Evolutionary conservation across 1,140 invertebrate genomes (phyloP).

Genomic region (Ericerus pela): DNA sequence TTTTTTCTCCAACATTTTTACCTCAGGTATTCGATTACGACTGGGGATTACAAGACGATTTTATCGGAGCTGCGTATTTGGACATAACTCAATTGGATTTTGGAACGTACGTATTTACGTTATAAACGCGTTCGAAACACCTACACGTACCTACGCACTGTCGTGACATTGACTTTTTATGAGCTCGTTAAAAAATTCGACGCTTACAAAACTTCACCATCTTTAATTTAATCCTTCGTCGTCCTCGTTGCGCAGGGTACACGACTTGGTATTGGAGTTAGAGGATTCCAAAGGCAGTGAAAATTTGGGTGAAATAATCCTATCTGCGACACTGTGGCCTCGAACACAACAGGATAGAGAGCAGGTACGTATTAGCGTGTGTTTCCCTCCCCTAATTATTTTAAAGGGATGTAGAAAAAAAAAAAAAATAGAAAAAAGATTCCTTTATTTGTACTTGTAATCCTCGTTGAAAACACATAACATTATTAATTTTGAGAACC

Average conservation of each 20-base stretch:
- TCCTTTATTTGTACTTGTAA: too few species aligned
- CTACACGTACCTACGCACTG: too few species aligned
- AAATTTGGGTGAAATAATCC: slow-evolving; percentile 65
- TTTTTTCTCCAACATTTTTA: too few species aligned
- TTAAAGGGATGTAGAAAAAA: too few species aligned
- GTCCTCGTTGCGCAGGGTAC: slow-evolving; percentile 38
- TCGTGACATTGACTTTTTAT: neutral
- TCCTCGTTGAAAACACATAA: too few species aligned
- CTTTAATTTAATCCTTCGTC: too few species aligned
- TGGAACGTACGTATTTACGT: slow-evolving; percentile 38
- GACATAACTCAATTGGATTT: slow-evolving; percentile 74
- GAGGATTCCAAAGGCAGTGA: slow-evolving; percentile 48
- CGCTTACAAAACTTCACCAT: too few species aligned
- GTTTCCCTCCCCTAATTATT: too few species aligned
- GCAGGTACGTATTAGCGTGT: slow-evolving; percentile 61
- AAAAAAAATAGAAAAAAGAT: too few species aligned
- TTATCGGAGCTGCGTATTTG: slow-evolving; percentile 81
- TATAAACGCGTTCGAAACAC: neutral
- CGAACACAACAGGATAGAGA: slow-evolving; percentile 87
- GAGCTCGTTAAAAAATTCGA: slow-evolving; percentile 1
- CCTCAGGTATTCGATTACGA: slow-evolving; percentile 90
- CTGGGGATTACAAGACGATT: slow-evolving; percentile 91
- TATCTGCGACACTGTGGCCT: slow-evolving; percentile 69
- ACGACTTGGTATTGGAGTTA: slow-evolving; percentile 60
- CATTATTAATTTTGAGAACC: too few species aligned